Percentiles rank a stretch among this genome's conserved stretches.
phyloP scores from a whole-genome alignment of 2,888 invertebrate species.

The Melikaiella ostensackeni region DNA sequence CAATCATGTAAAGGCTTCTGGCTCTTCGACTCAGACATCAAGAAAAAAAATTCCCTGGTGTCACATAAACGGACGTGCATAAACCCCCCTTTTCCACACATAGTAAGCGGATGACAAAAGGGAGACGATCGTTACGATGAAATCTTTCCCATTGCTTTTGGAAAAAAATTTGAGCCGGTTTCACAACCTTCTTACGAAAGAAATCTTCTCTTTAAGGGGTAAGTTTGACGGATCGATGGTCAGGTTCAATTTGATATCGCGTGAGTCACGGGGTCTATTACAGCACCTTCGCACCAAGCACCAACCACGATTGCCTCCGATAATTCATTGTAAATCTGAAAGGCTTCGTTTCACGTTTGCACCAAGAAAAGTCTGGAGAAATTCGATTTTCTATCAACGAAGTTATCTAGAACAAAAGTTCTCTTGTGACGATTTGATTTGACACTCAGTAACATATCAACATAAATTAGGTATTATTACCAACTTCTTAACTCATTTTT shows the following conservation, averaged over 20 bases:
- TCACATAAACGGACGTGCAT: not conserved
- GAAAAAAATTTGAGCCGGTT: not conserved
- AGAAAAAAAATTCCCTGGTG: not conserved
- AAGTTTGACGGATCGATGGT: conserved; percentile 8
- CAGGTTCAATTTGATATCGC: conserved; percentile 6
- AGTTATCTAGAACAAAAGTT: not conserved
- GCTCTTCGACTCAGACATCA: not conserved
- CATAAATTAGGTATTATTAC: too few species aligned
- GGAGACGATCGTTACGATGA: not conserved
- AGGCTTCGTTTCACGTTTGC: not conserved
- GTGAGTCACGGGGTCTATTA: conserved; percentile 10
- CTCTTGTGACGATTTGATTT: not conserved
- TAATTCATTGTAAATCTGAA: conserved; percentile 5
- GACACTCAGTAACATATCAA: not conserved
- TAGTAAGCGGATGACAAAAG: not conserved
- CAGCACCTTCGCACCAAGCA: not conserved
- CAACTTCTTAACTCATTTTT: too few species aligned
- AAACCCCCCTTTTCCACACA: not conserved
- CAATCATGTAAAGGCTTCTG: not conserved
- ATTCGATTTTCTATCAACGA: conserved; percentile 6
- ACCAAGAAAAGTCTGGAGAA: not conserved
- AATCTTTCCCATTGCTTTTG: not conserved
- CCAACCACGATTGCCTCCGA: conserved; percentile 11
- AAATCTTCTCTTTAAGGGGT: not conserved
- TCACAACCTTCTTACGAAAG: not conserved